Conservation (phyloP, 2,888 invertebrate genomes). For the Agrotis clavis region DNA sequence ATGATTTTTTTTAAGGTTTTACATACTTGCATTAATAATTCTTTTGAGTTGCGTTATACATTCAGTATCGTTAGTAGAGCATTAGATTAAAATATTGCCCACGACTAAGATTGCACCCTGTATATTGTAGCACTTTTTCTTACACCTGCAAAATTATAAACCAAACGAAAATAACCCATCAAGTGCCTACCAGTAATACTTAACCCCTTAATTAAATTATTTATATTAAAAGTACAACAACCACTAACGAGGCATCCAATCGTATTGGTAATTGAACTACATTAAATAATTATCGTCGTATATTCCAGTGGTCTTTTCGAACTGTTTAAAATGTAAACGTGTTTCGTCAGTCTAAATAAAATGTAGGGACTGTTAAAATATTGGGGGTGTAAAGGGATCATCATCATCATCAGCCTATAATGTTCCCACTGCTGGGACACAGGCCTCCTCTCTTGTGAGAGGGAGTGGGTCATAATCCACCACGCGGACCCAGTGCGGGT, state of each 20-base stretch:
- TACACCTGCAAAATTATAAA: not conserved
- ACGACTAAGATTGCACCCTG: no score
- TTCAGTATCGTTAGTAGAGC: no score
- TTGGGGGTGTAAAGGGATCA: not conserved
- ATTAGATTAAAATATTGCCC: no score
- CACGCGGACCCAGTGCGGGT: no score
- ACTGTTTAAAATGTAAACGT: constrained; percentile 34
- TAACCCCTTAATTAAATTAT: constrained; percentile 34
- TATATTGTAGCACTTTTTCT: no score
- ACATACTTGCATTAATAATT: no score
- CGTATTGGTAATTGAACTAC: constrained; percentile 49
- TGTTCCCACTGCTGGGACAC: no score
- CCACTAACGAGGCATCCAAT: constrained; percentile 53
- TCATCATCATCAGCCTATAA: no score
- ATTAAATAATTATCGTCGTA: constrained; percentile 51
- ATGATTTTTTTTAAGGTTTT: no score
- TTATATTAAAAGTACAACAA: constrained; percentile 50
- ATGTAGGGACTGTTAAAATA: constrained; percentile 7
- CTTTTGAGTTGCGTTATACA: no score
- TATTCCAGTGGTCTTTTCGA: constrained; percentile 12
- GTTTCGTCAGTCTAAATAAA: not conserved
- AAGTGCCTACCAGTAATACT: not conserved
- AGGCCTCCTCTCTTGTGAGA: no score
- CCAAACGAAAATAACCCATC: constrained; percentile 2
- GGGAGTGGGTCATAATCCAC: no score